Base-by-base conservation (phyloP, 2,113 vertebrate species). In the Rhea pennata region DNA sequence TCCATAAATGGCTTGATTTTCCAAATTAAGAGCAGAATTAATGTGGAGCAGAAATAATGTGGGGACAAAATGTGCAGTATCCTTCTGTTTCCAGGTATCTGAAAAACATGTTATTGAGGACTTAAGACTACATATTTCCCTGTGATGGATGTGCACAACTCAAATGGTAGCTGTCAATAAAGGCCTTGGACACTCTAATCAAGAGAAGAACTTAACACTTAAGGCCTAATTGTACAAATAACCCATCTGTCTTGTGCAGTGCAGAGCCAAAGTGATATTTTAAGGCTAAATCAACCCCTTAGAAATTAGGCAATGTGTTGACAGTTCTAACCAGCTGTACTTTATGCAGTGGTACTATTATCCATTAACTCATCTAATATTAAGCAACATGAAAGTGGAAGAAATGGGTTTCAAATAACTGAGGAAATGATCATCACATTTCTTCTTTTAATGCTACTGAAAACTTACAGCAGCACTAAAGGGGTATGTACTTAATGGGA, bases 241-340 rank as follows among this genome's bases (percentile, higher is more conserved):
- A 79, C 58, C 48, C 67, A 58, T 83, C 72, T 95, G 46, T 64
- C 88, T 93, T 21, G 3, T 75, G 27, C 20, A 71, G 19, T 53
- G 56, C 20, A 65, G 62, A 87, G 71, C 29, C n/a, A 83, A 20
- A 84, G 44, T 36, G 54, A 23, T 73, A 46, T 56, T 86, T 77
- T 66, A 91, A 83, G 46, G 58, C 46, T 95, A 84, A 95, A 88
- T 82, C 69, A 86, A 72, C 29, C 69, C 29, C 39, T 85, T 76
- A 72, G 51, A 86, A 96, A 86, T 77, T 4, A 93, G 40, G 48
- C 62, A 80, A 71, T 73, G 39, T 78, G 31, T 87, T 93, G 58
- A 33, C 65, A 40, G 16, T 95, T 82, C 44, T 79, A 44, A 40
- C 31, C 44, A 91, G 53, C 70, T 84, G 74, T 79, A 54, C 44